Evolutionary conservation across 2,113 vertebrate genomes (phyloP).

Genomic region (Rhinopomastus cyanomelas): DNA sequence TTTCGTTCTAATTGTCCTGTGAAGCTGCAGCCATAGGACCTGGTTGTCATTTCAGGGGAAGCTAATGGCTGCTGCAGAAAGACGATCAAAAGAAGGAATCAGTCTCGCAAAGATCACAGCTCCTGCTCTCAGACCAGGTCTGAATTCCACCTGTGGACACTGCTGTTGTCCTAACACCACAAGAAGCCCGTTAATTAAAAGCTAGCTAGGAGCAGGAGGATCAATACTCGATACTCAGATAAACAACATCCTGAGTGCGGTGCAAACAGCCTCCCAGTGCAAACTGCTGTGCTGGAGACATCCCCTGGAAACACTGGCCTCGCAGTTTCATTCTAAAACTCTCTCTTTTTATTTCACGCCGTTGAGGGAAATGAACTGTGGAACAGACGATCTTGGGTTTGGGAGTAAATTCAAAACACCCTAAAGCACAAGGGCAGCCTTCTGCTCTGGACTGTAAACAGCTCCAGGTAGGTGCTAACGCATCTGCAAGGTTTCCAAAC

Average conservation of each 20-base stretch:
- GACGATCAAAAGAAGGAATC: background rate
- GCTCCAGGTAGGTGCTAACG: background rate
- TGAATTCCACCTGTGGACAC: background rate
- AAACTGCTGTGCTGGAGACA: background rate
- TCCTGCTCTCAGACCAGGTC: background rate
- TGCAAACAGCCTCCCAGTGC: background rate
- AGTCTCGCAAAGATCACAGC: background rate
- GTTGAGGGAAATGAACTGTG: background rate
- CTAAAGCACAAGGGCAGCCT: background rate
- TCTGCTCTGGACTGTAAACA: background rate
- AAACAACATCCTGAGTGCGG: background rate
- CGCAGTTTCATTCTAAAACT: background rate
- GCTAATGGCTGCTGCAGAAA: background rate
- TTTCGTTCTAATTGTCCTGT: background rate
- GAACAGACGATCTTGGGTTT: background rate
- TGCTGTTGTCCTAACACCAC: background rate
- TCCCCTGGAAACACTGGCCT: background rate
- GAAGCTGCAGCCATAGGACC: background rate
- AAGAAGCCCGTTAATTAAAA: constrained; percentile 32
- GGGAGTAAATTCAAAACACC: background rate
- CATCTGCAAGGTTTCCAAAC: background rate
- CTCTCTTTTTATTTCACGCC: background rate
- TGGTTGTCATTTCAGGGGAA: background rate
- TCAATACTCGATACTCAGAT: constrained; percentile 2
- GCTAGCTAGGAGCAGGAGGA: background rate